Evolutionary conservation across 2,888 invertebrate genomes (phyloP).

Genomic region (Vanessa cardui): DNA sequence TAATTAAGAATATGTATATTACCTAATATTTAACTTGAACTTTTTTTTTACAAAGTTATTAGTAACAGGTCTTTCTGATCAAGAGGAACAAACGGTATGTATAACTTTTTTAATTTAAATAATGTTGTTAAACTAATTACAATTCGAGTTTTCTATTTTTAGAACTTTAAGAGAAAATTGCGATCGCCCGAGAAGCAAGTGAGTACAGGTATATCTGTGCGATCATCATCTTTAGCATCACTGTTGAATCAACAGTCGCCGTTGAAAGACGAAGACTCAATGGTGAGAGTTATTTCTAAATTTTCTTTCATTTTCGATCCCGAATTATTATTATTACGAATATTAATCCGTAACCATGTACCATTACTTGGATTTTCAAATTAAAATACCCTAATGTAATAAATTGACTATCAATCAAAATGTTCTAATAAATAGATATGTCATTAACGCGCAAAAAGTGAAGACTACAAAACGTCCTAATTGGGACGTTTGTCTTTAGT

Average conservation of each 20-base stretch:
- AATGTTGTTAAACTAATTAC: background rate
- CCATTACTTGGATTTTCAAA: too few relatives aligned
- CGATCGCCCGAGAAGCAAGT: conserved; percentile 79
- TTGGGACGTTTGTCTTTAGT: too few relatives aligned
- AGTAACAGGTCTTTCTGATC: conserved; percentile 73
- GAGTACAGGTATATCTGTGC: conserved; percentile 67
- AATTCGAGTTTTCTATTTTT: conserved; percentile 35
- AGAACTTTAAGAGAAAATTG: conserved; percentile 86
- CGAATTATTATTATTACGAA: too few relatives aligned
- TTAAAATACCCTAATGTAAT: too few relatives aligned
- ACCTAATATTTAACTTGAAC: conserved; percentile 14
- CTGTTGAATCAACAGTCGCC: conserved; percentile 68
- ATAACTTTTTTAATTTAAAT: conserved; percentile 5
- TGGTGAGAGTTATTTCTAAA: conserved; percentile 34
- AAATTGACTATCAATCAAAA: too few relatives aligned
- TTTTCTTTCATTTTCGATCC: too few relatives aligned
- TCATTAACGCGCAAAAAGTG: too few relatives aligned
- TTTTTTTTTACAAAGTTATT: conserved; percentile 60
- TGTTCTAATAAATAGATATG: too few relatives aligned
- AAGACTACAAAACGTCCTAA: too few relatives aligned
- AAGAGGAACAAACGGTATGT: conserved; percentile 71
- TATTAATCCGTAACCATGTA: too few relatives aligned
- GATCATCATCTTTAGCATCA: conserved; percentile 73
- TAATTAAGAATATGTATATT: background rate
- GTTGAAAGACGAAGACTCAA: conserved; percentile 55